These are phyloP conservation scores for Enhydra lutris DNA, from an alignment of 2,113 vertebrate species.

Conservation along the genomic window DNA sequence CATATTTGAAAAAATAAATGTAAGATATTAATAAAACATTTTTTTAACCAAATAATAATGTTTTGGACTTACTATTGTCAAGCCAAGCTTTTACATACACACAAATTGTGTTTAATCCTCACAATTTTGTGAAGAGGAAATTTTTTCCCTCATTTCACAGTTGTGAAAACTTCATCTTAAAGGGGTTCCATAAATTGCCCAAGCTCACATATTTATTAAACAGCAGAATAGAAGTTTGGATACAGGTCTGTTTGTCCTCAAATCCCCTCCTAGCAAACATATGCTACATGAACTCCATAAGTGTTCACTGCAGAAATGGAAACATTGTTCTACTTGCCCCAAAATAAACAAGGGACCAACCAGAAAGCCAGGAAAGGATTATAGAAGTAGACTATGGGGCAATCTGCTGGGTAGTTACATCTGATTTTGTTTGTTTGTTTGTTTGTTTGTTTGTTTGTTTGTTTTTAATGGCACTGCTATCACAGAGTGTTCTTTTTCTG, in stretches of 20 bases:
- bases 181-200: not conserved
- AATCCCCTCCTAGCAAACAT: not conserved
- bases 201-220: not conserved
- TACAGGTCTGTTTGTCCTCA: not conserved
- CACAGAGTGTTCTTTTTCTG: not conserved
- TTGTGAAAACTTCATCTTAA: not conserved
- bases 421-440: not conserved
- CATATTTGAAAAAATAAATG: not conserved
- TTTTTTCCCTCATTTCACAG: not conserved
- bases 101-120: not conserved
- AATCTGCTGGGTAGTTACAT: not conserved
- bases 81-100: not conserved
- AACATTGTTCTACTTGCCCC: not conserved
- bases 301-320: not conserved
- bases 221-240: not conserved
- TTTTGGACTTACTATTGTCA: not conserved
- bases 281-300: no score
- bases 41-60: not conserved
- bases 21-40: not conserved
- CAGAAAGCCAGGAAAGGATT: not conserved
- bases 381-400: fast-evolving
- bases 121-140: not conserved
- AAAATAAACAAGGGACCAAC: not conserved
- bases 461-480: not conserved
- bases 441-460: no score